Conservation (phyloP, 2,797 vertebrate genomes). For the Poecilia wingei region DNA sequence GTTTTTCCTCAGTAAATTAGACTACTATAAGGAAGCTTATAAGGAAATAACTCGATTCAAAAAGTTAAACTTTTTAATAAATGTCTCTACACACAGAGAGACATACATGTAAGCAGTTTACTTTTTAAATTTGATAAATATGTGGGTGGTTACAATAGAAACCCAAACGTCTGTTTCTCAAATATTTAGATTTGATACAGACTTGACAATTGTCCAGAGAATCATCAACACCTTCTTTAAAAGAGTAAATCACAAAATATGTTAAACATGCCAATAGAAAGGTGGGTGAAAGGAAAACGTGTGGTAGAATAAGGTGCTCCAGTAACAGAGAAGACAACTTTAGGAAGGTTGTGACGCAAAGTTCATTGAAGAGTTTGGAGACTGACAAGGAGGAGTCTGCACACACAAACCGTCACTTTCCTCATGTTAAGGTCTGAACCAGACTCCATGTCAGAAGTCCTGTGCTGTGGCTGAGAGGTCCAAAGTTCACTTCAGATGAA, state of each 20-base stretch:
- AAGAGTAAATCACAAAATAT: neutral
- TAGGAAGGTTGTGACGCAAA: neutral
- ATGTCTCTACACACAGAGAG: neutral
- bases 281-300: neutral
- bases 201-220: neutral
- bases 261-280: neutral
- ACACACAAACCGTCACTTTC: neutral
- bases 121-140: neutral
- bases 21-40: neutral
- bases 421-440: neutral
- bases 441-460: neutral
- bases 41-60: neutral
- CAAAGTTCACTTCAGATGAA: neutral
- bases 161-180: neutral
- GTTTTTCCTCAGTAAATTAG: neutral
- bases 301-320: neutral
- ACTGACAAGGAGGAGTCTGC: neutral
- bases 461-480: neutral
- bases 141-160: neutral
- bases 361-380: neutral
- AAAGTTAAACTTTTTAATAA: neutral
- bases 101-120: neutral
- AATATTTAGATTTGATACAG: neutral
- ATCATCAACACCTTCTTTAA: neutral
- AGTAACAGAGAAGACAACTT: neutral